Percentiles rank a stretch among this genome's conserved stretches.
phyloP scores from a whole-genome alignment of 2,797 vertebrate genomes.

The Graptemys geographica region DNA sequence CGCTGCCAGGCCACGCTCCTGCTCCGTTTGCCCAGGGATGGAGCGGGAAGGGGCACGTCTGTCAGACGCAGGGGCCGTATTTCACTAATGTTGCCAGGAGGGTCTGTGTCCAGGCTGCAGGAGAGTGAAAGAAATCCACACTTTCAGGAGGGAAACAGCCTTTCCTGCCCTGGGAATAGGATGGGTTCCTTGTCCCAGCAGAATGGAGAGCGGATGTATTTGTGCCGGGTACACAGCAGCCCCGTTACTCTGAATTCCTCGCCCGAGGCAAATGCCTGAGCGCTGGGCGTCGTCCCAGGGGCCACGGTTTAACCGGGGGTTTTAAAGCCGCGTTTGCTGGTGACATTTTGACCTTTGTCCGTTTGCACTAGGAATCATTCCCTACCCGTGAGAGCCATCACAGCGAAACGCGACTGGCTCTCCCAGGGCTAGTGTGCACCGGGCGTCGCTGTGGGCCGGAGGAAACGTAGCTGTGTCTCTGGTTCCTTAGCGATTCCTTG shows the following conservation, averaged over 20 bases:
- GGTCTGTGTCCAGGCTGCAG: neutral
- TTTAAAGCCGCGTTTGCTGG: neutral
- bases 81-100: neutral
- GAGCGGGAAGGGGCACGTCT: neutral
- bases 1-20: neutral
- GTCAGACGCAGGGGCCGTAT: neutral
- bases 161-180: neutral
- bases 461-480: accelerated
- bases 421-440: neutral
- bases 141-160: neutral
- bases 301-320: no score
- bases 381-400: neutral
- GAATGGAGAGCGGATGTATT: neutral
- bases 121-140: neutral
- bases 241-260: neutral
- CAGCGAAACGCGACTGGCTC: neutral
- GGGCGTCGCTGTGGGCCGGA: neutral
- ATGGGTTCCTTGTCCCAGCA: neutral
- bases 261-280: neutral
- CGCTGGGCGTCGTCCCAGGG: neutral
- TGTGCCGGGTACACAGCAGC: neutral
- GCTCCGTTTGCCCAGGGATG: neutral
- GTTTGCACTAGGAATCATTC: neutral
- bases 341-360: neutral
- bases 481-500: no score